A percentile compares a stretch with the other conserved stretches of the same genome.
phyloP scores from a whole-genome alignment of 2,888 invertebrate genomes.

The Rhabditoides inermis region DNA sequence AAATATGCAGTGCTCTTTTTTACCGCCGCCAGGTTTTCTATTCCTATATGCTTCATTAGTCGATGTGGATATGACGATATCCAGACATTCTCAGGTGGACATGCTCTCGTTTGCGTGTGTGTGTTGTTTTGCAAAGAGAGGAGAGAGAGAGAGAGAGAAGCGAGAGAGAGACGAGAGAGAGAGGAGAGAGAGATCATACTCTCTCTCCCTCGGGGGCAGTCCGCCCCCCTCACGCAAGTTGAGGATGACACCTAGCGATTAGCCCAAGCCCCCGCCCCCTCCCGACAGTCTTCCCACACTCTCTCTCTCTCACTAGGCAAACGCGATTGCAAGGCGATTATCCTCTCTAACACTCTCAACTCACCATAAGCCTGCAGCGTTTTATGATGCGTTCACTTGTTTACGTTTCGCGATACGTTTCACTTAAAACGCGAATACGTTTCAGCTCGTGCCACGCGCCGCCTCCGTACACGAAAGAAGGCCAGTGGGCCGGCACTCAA shows the following conservation, averaged over 20 bases:
- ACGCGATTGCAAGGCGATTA: not conserved
- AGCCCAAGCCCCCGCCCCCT: constrained; percentile 3
- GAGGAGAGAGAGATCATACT: not conserved
- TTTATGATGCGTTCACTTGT: not conserved
- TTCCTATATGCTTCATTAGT: too few species aligned
- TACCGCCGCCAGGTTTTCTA: too few species aligned
- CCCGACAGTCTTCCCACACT: not conserved
- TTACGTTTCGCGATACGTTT: constrained; percentile 1
- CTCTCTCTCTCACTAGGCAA: constrained; percentile 5
- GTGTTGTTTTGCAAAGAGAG: not conserved
- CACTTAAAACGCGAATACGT: constrained; percentile 4
- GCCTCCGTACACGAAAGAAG: too few species aligned
- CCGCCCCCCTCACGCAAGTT: constrained; percentile 3
- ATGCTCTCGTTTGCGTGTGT: not conserved
- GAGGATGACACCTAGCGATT: constrained; percentile 6
- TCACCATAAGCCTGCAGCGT: not conserved
- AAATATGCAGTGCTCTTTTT: too few species aligned
- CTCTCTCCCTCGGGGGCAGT: not conserved
- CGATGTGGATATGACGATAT: too few species aligned
- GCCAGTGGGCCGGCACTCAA: constrained; percentile 48
- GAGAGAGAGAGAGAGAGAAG: constrained; percentile 1
- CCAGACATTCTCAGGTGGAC: too few species aligned
- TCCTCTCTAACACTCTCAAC: constrained; percentile 4
- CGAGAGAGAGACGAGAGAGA: not conserved
- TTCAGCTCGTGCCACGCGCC: not conserved